Base-by-base conservation (phyloP, 2,797 vertebrate genomes). In the Pogoniulus pusillus region DNA sequence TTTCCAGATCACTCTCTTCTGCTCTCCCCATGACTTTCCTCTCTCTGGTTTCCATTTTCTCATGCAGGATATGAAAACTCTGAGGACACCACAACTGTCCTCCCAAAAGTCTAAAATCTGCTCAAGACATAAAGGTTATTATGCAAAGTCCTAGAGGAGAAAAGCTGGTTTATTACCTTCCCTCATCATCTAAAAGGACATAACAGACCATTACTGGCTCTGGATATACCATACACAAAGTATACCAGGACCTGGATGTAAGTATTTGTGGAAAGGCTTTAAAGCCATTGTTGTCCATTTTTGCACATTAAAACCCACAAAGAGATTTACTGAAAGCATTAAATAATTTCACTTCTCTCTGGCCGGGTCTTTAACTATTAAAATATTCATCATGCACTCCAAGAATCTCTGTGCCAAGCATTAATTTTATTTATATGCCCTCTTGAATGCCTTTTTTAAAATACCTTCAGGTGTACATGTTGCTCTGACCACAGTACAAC, bases 381-480 rank as follows among this genome's bases (percentile, higher is more conserved):
- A 98, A 98, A 98, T 98, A 98, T 98, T 98, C 96, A 98, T 98
- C 97, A 97, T 95, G 95, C 90, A 93, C 96, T 98, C 95, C 95
- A 95, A 96, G 97, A 97, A 94, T 91, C 96, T 97, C 3, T 12
- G 92, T 96, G 96, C 92, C 96, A 96, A 97, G 96, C 95, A 92
- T 95, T 97, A 96, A 88, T 90, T 92, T 87, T 73, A 53, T 76
- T 92, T 96, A 91, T 83, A 97, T 89, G 94, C 95, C 92, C 97
- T 97, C 97, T 97, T 94, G 96, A 97, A 66, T 85, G 82, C 87
- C 91, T 96, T 93, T 92, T 96, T 96, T 95, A 94, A 96, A 97
- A 96, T 93, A 95, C 80, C 92, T 95, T 94, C 95, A 95, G 94
- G 93, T 96, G 91, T 87, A 90, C 73, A 86, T 94, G 91, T 88